Evolutionary conservation across 2,888 invertebrate genomes (phyloP).

Genomic region (Opisthograptis luteolata): DNA sequence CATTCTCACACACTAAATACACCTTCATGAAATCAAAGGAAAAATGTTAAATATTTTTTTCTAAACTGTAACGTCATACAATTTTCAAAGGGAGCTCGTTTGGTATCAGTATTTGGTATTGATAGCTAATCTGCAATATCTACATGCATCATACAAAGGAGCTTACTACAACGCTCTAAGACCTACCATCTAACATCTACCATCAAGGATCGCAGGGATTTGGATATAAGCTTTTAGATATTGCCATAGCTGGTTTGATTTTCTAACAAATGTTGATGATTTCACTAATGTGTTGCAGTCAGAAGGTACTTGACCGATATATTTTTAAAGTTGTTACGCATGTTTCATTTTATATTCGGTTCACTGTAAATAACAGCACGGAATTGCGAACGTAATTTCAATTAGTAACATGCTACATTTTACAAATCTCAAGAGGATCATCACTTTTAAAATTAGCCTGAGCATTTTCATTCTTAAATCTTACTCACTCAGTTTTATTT

Average conservation of each 20-base stretch:
- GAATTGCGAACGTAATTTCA: constrained; percentile 13
- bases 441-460: constrained; percentile 13
- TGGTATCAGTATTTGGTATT: constrained; percentile 21
- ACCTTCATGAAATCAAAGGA: too few species aligned
- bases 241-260: not conserved
- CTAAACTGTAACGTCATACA: too few species aligned
- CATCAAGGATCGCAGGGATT: too few species aligned
- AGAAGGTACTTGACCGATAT: constrained; percentile 17
- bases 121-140: constrained; percentile 14
- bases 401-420: constrained; percentile 15
- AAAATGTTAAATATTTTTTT: too few species aligned
- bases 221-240: not conserved
- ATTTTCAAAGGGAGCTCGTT: too few species aligned
- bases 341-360: constrained; percentile 19
- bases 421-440: constrained; percentile 15
- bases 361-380: constrained; percentile 10
- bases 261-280: too few species aligned
- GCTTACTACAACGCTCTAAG: constrained; percentile 21
- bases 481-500: constrained; percentile 20
- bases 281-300: constrained; percentile 1
- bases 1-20: too few species aligned
- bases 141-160: constrained; percentile 25
- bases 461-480: constrained; percentile 29
- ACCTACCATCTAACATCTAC: too few species aligned
- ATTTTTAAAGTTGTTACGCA: constrained; percentile 6